These are phyloP conservation scores for Loriculus beryllinus DNA, from an alignment of 2,797 vertebrate species.

Conservation along the genomic window DNA sequence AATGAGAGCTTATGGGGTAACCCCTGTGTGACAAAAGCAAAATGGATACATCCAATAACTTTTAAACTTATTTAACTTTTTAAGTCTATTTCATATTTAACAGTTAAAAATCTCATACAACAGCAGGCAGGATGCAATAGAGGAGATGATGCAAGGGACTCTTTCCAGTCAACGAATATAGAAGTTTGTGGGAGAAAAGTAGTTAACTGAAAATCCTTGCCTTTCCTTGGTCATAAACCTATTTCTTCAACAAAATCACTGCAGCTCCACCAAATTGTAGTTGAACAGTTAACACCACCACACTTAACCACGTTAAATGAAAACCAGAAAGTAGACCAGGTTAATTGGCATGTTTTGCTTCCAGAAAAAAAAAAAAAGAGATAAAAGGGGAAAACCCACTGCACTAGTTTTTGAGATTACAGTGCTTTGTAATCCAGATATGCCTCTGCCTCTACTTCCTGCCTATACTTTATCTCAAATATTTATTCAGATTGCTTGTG, in stretches of 20 bases:
- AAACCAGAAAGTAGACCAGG: neutral
- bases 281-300: neutral
- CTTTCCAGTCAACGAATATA: neutral
- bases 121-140: neutral
- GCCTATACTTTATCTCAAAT: neutral
- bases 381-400: fast-evolving
- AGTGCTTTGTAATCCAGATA: neutral
- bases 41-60: neutral
- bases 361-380: neutral
- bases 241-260: neutral
- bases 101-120: neutral
- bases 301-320: neutral
- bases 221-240: neutral
- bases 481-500: neutral
- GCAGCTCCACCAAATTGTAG: neutral
- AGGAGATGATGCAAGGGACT: neutral
- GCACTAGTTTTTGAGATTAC: neutral
- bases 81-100: neutral
- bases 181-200: neutral
- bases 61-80: neutral
- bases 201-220: neutral
- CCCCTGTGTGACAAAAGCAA: neutral
- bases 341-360: neutral
- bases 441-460: neutral
- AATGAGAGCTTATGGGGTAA: neutral